These are phyloP conservation scores for Meloidogyne exigua DNA, from an alignment of 1,140 invertebrate species.

Conservation along the genomic window DNA sequence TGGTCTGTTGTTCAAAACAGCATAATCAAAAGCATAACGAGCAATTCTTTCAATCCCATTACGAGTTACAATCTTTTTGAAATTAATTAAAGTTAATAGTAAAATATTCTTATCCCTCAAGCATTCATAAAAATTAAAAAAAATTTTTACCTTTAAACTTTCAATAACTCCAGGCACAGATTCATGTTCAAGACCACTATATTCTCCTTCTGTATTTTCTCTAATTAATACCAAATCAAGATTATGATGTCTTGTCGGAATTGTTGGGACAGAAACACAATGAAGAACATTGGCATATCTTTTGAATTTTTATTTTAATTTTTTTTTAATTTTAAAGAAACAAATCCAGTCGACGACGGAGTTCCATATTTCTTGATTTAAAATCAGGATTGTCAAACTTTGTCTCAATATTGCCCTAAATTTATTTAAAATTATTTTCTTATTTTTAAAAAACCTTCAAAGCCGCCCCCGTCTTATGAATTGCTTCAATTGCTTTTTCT, in stretches of 20 bases:
- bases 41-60: slow-evolving; percentile 88
- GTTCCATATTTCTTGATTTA: slow-evolving; percentile 57
- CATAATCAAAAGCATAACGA: slow-evolving; percentile 93
- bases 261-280: slow-evolving; percentile 86
- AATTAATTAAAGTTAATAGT: neutral
- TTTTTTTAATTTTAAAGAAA: slow-evolving; percentile 30
- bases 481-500: slow-evolving; percentile 88
- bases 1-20: slow-evolving; percentile 79
- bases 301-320: slow-evolving; percentile 68
- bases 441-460: slow-evolving; percentile 48
- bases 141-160: slow-evolving; percentile 75
- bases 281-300: slow-evolving; percentile 88
- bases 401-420: slow-evolving; percentile 63
- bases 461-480: slow-evolving; percentile 92
- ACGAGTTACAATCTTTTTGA: slow-evolving; percentile 78
- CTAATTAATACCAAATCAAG: slow-evolving; percentile 76
- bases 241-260: slow-evolving; percentile 81
- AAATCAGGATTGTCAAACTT: slow-evolving; percentile 62
- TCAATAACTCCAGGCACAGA: slow-evolving; percentile 89
- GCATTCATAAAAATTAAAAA: slow-evolving; percentile 27
- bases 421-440: slow-evolving; percentile 4
- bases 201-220: slow-evolving; percentile 77
- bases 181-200: slow-evolving; percentile 93
- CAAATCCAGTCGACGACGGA: slow-evolving; percentile 54
- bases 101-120: too few species aligned